These are phyloP conservation scores for Chrysotoxum bicinctum DNA, from an alignment of 2,888 invertebrate genomes.

Conservation along the genomic window DNA sequence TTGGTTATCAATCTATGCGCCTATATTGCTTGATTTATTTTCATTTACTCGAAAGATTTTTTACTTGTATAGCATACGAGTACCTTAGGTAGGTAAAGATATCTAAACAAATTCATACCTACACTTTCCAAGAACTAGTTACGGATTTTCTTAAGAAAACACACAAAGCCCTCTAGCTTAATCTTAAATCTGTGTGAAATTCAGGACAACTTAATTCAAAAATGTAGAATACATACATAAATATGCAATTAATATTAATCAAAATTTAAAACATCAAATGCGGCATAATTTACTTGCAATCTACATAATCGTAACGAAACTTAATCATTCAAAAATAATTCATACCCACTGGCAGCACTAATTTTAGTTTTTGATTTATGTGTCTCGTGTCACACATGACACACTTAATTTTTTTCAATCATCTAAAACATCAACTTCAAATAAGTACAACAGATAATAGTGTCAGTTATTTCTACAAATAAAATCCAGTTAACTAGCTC, in stretches of 20 bases:
- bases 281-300: neutral
- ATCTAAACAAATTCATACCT: too few species aligned
- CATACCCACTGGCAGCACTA: conserved; percentile 24
- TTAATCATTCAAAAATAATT: neutral
- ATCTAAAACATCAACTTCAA: neutral
- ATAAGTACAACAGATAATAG: neutral
- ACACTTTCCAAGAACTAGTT: neutral
- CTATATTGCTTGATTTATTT: too few species aligned
- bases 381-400: conserved; percentile 36
- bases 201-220: neutral
- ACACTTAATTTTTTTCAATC: conserved; percentile 12
- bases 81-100: too few species aligned
- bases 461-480: neutral
- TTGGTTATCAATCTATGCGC: too few species aligned
- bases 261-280: neutral
- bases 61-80: too few species aligned
- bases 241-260: neutral
- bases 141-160: neutral
- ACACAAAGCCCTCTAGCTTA: neutral
- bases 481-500: conserved; percentile 21
- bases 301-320: neutral
- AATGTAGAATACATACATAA: neutral
- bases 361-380: conserved; percentile 31
- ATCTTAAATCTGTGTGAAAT: neutral
- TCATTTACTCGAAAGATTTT: too few species aligned